Percentiles rank a stretch among this genome's conserved stretches.
phyloP scores from a whole-genome alignment of 1,140 invertebrate species.

The Drosophila virilis region DNA sequence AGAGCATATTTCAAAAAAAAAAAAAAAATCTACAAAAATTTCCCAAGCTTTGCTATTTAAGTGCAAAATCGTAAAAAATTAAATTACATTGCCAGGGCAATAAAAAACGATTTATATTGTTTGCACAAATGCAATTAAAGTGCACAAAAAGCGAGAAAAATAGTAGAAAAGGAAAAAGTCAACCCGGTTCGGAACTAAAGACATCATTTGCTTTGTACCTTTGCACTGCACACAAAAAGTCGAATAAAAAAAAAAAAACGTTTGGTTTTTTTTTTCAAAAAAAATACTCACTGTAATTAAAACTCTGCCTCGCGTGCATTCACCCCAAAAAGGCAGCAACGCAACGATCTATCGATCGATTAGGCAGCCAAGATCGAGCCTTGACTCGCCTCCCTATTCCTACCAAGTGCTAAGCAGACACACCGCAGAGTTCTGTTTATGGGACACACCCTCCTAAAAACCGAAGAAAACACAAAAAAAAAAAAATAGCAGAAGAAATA shows the following conservation, averaged over 20 bases:
- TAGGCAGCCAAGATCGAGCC: constrained; percentile 64
- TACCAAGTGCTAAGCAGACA: constrained; percentile 55
- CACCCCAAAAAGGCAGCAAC: constrained; percentile 69
- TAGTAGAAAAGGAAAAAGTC: constrained; percentile 37
- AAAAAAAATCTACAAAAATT: constrained; percentile 23
- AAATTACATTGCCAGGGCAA: constrained; percentile 73
- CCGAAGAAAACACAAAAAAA: constrained; percentile 18
- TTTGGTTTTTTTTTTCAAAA: constrained; percentile 69
- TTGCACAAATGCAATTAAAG: constrained; percentile 81
- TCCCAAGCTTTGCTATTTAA: constrained; percentile 45
- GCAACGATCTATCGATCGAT: constrained; percentile 71
- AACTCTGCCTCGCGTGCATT: constrained; percentile 67
- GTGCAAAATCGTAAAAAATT: constrained; percentile 83
- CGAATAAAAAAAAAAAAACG: constrained; percentile 59
- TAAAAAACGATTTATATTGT: constrained; percentile 82
- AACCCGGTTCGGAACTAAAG: constrained; percentile 65
- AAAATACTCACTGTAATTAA: constrained; percentile 45
- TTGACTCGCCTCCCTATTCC: constrained; percentile 27
- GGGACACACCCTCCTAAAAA: constrained; percentile 70
- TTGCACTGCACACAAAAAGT: constrained; percentile 29
- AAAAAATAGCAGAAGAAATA: constrained; percentile 29
- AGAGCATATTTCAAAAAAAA: constrained; percentile 3
- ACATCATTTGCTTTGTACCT: constrained; percentile 78
- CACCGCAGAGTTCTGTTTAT: constrained; percentile 63
- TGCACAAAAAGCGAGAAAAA: constrained; percentile 43